These are phyloP conservation scores for Tauraco hartlaubi DNA, from an alignment of 2,797 vertebrate species.

Conservation along the genomic window DNA sequence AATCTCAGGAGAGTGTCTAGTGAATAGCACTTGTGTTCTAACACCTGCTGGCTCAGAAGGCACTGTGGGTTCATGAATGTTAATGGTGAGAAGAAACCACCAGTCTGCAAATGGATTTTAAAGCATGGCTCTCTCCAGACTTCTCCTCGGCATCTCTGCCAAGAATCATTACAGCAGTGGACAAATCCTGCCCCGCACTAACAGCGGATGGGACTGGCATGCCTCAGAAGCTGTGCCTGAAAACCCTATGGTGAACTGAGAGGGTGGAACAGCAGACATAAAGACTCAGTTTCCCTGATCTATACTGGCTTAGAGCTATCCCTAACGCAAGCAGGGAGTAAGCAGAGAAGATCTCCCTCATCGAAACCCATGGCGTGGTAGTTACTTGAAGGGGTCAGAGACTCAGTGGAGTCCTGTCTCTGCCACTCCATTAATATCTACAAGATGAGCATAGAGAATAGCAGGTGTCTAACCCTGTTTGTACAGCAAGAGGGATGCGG, in stretches of 20 bases:
- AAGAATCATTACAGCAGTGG: not conserved
- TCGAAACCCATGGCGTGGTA: fast-evolving
- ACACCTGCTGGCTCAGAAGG: not conserved
- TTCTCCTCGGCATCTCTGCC: not conserved
- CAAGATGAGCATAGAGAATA: not conserved
- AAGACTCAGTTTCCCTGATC: not conserved
- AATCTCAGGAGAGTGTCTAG: not conserved
- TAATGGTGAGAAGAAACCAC: not conserved
- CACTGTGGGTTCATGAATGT: not conserved
- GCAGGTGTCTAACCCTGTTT: not conserved
- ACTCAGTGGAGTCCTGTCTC: not conserved
- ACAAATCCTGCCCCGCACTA: not conserved
- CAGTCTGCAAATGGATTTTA: not conserved
- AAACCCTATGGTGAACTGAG: not conserved
- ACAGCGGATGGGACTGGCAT: not conserved
- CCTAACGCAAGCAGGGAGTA: not conserved
- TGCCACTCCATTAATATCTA: not conserved
- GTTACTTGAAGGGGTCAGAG: not conserved
- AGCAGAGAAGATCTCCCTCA: not conserved
- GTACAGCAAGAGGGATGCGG: not conserved
- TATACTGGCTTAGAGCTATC: not conserved
- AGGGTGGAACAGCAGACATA: not conserved
- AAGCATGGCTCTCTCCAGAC: not conserved
- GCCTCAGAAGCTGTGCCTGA: not conserved
- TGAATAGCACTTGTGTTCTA: not conserved